Percentiles rank a stretch among this genome's conserved stretches.
These are phyloP conservation scores for Keiferia lycopersicella DNA, from an alignment of 2,888 invertebrate species.

Conservation along the genomic window DNA sequence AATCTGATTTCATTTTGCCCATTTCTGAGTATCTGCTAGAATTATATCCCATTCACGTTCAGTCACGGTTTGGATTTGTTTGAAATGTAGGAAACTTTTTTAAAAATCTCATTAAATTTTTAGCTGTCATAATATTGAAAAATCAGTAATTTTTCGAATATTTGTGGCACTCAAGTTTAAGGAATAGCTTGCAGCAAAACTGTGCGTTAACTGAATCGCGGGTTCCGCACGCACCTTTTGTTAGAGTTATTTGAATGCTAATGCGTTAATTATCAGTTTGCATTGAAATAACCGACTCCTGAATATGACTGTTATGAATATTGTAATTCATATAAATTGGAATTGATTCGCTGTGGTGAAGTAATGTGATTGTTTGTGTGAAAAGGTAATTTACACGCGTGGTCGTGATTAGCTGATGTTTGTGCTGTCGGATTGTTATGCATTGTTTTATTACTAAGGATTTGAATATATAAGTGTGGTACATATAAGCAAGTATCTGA, in stretches of 20 bases:
- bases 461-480: too few relatives aligned
- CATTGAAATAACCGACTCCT: conserved; percentile 40
- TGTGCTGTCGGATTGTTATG: too few relatives aligned
- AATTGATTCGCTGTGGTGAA: conserved; percentile 64
- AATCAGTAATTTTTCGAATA: too few relatives aligned
- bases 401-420: not conserved
- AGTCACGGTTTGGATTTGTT: too few relatives aligned
- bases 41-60: too few relatives aligned
- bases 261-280: conserved; percentile 76
- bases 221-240: conserved; percentile 62
- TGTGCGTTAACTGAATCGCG: conserved; percentile 52
- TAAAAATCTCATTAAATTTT: too few relatives aligned
- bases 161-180: conserved; percentile 1
- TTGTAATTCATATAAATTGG: conserved; percentile 65
- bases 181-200: conserved; percentile 30
- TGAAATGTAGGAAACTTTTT: too few relatives aligned
- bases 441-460: too few relatives aligned
- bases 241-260: conserved; percentile 76
- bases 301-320: conserved; percentile 65
- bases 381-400: not conserved
- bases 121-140: too few relatives aligned
- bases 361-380: conserved; percentile 14
- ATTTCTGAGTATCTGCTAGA: too few relatives aligned
- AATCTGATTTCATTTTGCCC: too few relatives aligned
- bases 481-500: too few relatives aligned